These are phyloP conservation scores for Dascillus cervinus DNA, from an alignment of 2,888 invertebrate species.

Conservation along the genomic window DNA sequence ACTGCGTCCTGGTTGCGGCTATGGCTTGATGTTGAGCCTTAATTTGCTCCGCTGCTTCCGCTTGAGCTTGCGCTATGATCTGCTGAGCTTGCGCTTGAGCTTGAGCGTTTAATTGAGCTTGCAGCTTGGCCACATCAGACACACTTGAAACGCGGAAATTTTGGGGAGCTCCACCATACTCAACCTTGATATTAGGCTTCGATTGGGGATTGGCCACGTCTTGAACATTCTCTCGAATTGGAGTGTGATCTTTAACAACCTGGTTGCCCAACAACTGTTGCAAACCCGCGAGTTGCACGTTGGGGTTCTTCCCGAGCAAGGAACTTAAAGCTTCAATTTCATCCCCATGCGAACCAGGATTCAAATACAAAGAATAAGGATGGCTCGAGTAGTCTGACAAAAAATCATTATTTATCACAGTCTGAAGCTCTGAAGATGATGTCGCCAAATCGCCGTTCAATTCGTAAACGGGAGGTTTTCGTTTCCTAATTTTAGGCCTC, in stretches of 20 bases:
- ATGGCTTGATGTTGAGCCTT: conserved; percentile 30
- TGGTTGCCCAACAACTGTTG: conserved; percentile 37
- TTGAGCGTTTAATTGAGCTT: conserved; percentile 31
- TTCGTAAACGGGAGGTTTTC: no score
- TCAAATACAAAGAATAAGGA: not conserved
- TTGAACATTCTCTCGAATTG: conserved; percentile 44
- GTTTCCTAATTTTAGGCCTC: not conserved
- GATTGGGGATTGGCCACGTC: conserved; percentile 41
- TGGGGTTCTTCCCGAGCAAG: conserved; percentile 45
- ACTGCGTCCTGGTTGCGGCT: conserved; percentile 19
- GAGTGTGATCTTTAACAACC: conserved; percentile 24
- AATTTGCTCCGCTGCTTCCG: conserved; percentile 28
- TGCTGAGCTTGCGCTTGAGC: conserved; percentile 30
- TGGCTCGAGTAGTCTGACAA: not conserved
- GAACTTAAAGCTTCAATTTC: conserved; percentile 42
- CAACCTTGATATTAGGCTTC: conserved; percentile 22
- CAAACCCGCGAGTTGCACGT: conserved; percentile 46
- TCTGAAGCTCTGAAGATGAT: not conserved
- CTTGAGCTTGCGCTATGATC: conserved; percentile 31
- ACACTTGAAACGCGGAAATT: not conserved
- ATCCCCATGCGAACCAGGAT: not conserved
- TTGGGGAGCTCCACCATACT: conserved; percentile 5
- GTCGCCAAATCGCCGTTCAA: no score
- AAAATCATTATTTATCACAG: not conserved
- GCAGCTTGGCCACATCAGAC: conserved; percentile 16